Percentiles rank a stretch among this genome's conserved stretches.
phyloP scores from a whole-genome alignment of 2,888 invertebrate genomes.

The Pandemis heparana region DNA sequence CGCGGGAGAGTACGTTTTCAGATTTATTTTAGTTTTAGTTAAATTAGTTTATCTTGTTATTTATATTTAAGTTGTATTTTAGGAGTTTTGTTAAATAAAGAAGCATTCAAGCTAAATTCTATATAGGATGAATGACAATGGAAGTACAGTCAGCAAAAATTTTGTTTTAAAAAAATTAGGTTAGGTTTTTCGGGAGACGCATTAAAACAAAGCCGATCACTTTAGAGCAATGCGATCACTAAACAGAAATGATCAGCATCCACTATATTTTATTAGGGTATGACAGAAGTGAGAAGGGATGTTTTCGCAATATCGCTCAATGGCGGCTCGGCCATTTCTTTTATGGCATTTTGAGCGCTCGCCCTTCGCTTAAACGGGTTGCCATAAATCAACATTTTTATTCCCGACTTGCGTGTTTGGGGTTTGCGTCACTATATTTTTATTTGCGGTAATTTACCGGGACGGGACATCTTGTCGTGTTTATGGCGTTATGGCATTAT shows the following conservation, averaged over 20 bases:
- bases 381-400: slow-evolving; percentile 50
- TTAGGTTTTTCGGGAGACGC: background rate
- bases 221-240: slow-evolving; percentile 28
- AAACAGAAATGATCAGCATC: slow-evolving; percentile 41
- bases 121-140: too few relatives aligned
- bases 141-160: background rate
- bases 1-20: too few relatives aligned
- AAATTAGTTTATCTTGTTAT: too few relatives aligned
- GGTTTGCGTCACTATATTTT: slow-evolving; percentile 42
- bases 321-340: slow-evolving; percentile 52
- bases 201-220: slow-evolving; percentile 32
- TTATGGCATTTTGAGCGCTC: slow-evolving; percentile 59
- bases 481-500: slow-evolving; percentile 38
- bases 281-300: slow-evolving; percentile 59
- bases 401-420: slow-evolving; percentile 39
- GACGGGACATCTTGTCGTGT: slow-evolving; percentile 34
- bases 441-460: slow-evolving; percentile 42
- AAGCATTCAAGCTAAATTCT: too few relatives aligned
- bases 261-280: slow-evolving; percentile 59
- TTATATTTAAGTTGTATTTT: too few relatives aligned
- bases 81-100: too few relatives aligned
- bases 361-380: slow-evolving; percentile 56
- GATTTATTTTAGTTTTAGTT: too few relatives aligned
- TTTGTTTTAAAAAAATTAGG: background rate
- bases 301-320: slow-evolving; percentile 57